A percentile compares a stretch with the other conserved stretches of the same genome.
phyloP scores from a whole-genome alignment of 2,113 vertebrate species.

The Dasyprocta punctata region DNA sequence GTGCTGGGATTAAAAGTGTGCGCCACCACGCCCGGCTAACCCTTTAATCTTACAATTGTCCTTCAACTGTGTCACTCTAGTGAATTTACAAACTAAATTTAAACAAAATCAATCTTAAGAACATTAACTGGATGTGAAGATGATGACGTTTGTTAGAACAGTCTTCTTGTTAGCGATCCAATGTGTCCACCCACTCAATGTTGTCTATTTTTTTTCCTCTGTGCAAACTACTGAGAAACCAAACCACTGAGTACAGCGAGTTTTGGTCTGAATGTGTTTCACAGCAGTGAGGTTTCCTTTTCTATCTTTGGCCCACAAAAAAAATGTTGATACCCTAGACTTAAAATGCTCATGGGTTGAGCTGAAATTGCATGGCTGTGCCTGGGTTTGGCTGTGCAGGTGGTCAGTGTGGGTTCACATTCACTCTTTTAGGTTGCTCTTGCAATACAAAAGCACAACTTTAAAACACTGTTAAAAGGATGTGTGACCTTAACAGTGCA shows the following conservation, averaged over 20 bases:
- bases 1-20: too few relatives aligned
- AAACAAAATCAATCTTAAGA: not conserved
- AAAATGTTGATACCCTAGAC: not conserved
- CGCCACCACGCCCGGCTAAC: too few relatives aligned
- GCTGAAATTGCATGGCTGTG: not conserved
- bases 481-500: not conserved
- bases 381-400: not conserved
- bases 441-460: not conserved
- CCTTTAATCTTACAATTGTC: not conserved
- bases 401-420: not conserved
- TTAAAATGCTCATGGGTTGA: not conserved
- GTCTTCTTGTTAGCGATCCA: not conserved
- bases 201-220: not conserved
- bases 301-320: not conserved
- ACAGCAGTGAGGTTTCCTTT: not conserved
- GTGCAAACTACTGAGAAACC: not conserved
- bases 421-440: not conserved
- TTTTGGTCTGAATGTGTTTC: not conserved
- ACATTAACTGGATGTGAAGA: not conserved
- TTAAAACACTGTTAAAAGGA: not conserved
- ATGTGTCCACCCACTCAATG: not conserved
- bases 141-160: not conserved
- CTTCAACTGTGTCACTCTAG: not conserved
- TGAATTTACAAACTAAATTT: constrained; percentile 11
- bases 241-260: not conserved